phyloP scores from a whole-genome alignment of 2,888 invertebrate species.

The Nematopogon swammerdamellus region DNA sequence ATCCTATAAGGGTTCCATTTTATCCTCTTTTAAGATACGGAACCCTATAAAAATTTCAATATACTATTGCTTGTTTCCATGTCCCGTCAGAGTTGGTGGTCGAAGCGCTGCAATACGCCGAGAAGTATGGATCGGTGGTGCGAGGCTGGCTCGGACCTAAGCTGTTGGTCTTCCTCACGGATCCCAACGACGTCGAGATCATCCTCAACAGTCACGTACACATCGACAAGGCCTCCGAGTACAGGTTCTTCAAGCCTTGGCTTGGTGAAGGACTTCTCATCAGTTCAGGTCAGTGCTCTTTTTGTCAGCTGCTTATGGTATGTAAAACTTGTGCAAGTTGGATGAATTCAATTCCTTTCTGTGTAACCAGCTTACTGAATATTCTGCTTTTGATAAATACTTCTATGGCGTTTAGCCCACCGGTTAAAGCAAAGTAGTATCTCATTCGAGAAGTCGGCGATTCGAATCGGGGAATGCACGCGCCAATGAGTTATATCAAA shows the following conservation, averaged over 20 bases:
- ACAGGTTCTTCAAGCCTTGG: slow-evolving; percentile 76
- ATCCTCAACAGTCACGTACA: slow-evolving; percentile 73
- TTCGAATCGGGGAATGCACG: too few species aligned
- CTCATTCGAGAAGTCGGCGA: too few species aligned
- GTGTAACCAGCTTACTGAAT: too few species aligned
- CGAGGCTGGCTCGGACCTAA: slow-evolving; percentile 68
- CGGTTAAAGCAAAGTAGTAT: too few species aligned
- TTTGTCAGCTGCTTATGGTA: not conserved
- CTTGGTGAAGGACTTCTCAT: slow-evolving; percentile 76
- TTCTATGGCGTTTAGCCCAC: too few species aligned
- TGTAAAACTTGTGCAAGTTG: not conserved
- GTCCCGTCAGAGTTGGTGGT: slow-evolving; percentile 55
- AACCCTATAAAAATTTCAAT: too few species aligned
- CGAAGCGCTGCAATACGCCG: slow-evolving; percentile 39
- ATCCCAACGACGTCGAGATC: slow-evolving; percentile 70
- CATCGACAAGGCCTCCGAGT: slow-evolving; percentile 71
- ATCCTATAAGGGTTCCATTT: too few species aligned
- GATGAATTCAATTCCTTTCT: too few species aligned
- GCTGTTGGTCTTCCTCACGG: slow-evolving; percentile 62
- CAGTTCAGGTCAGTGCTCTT: slow-evolving; percentile 54
- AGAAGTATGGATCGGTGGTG: slow-evolving; percentile 50
- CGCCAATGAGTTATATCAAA: too few species aligned
- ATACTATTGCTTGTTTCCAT: too few species aligned
- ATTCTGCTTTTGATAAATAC: too few species aligned
- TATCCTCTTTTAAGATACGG: too few species aligned